Conservation (phyloP, 1,140 invertebrate genomes). For the Archivesica marissinica region DNA sequence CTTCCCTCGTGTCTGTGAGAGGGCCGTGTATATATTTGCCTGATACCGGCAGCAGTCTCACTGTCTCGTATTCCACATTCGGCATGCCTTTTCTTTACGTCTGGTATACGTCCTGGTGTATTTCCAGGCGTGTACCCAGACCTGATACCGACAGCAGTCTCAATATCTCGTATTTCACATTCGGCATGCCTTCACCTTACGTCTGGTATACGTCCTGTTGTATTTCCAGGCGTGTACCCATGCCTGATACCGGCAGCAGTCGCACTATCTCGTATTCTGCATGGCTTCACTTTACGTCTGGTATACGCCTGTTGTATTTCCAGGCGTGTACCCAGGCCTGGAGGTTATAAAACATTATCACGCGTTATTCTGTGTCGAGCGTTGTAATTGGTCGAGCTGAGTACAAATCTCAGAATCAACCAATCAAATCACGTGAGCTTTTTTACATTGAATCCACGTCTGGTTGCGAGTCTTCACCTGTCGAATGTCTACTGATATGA, state of each 20-base stretch:
- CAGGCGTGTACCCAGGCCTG: not conserved
- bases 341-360: too few relatives aligned
- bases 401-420: too few relatives aligned
- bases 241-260: not conserved
- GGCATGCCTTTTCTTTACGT: slow-evolving; percentile 24
- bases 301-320: not conserved
- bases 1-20: not conserved
- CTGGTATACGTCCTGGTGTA: slow-evolving; percentile 10
- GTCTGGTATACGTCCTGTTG: slow-evolving; percentile 23
- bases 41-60: not conserved
- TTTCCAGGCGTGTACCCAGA: slow-evolving; percentile 12
- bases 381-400: too few relatives aligned
- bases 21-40: slow-evolving; percentile 34
- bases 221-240: slow-evolving; percentile 8
- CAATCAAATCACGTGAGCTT: too few relatives aligned
- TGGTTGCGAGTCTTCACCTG: too few relatives aligned
- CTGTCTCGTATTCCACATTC: slow-evolving; percentile 27
- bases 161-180: slow-evolving; percentile 15
- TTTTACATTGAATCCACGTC: too few relatives aligned
- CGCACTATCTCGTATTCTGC: slow-evolving; percentile 27
- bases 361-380: not conserved
- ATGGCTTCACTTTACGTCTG: slow-evolving; percentile 37
- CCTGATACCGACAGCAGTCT: not conserved
- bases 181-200: slow-evolving; percentile 22
- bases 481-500: too few relatives aligned